Conservation (phyloP, 2,113 vertebrate species). For the Fulmarus glacialis region DNA sequence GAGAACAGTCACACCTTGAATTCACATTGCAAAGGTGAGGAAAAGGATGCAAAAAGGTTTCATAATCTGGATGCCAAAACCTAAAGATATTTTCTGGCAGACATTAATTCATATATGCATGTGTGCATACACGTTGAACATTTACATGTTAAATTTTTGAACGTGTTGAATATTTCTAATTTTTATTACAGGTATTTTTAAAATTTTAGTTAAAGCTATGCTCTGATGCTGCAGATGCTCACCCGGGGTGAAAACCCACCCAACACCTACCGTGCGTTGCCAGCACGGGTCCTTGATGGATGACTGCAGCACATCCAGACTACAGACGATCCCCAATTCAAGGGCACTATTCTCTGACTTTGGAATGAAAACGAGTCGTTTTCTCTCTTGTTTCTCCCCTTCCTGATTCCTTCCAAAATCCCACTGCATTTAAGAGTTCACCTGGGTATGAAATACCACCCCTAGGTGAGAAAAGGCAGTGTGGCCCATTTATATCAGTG, state of each 20-base stretch:
- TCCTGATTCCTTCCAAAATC: not conserved
- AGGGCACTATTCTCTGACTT: not conserved
- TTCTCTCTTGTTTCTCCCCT: not conserved
- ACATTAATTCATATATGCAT: not conserved
- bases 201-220: not conserved
- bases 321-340: not conserved
- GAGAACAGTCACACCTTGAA: not conserved
- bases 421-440: not conserved
- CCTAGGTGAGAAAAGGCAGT: not conserved
- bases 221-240: not conserved
- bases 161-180: not conserved
- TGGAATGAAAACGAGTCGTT: not conserved
- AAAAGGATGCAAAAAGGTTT: not conserved
- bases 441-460: not conserved
- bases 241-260: not conserved
- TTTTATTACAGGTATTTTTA: not conserved
- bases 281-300: not conserved
- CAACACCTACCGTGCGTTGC: not conserved
- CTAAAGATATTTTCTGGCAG: not conserved
- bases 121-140: not conserved
- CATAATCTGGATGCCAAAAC: not conserved
- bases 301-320: not conserved
- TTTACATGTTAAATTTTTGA: not conserved
- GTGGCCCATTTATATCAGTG: not conserved
- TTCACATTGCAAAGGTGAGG: not conserved